Conservation (phyloP, 2,797 vertebrate species). For the Oceanodroma leucorhoa region DNA sequence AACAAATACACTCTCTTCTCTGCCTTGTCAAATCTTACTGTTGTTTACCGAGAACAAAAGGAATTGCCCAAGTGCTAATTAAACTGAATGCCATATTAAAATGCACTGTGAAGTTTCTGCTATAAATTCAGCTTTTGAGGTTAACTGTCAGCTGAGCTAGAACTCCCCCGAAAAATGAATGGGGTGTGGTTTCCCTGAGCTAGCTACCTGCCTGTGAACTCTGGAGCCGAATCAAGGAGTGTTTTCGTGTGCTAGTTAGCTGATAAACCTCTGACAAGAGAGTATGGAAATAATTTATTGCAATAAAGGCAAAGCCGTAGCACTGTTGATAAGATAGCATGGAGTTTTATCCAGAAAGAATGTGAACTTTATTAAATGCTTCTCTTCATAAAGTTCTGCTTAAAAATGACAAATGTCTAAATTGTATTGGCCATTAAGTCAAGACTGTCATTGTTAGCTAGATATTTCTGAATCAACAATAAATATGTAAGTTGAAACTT, state of each 20-base stretch:
- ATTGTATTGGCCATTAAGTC: background rate
- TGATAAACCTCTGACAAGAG: background rate
- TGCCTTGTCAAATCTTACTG: constrained; percentile 40
- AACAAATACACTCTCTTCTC: background rate
- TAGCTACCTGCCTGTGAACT: background rate
- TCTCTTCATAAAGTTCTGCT: background rate
- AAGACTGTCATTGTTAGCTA: background rate
- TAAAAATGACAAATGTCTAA: background rate
- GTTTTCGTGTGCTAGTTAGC: background rate
- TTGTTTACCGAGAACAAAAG: constrained; percentile 55
- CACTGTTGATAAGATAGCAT: background rate
- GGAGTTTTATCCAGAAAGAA: background rate
- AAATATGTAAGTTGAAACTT: constrained; percentile 27
- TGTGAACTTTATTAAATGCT: background rate
- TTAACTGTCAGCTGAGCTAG: background rate
- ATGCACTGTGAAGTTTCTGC: background rate
- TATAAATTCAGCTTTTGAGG: background rate
- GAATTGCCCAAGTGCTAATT: constrained; percentile 65
- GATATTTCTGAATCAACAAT: constrained; percentile 28
- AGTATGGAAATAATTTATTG: background rate
- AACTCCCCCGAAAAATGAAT: background rate
- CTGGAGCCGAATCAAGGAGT: background rate
- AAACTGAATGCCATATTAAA: background rate
- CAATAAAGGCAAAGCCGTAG: background rate
- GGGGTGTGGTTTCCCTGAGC: background rate